Evolutionary conservation across 1,140 invertebrate genomes (phyloP), one percentile per base, ranked within the genome.

Genomic region (Rhynchophorus ferrugineus): DNA sequence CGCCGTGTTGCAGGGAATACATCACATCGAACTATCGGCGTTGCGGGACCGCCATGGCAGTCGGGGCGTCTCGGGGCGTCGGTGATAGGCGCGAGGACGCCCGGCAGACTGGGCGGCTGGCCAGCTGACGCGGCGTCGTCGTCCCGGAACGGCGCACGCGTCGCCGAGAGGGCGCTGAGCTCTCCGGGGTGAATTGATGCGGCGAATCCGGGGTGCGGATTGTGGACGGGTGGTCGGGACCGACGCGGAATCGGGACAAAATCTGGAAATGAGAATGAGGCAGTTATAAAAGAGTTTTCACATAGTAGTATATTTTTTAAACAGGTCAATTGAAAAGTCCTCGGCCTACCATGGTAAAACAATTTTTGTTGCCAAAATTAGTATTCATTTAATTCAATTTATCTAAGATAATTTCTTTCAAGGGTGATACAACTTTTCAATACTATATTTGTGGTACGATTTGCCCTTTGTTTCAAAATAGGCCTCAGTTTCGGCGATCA

Each of bases 1-100:
- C 76, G 46, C 75, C 71, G 64, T 78, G 75, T 63, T 72, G 69
- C 45, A 78, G 66, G 24, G 74, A 75, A 70, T 75, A 72, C 74
- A 75, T 76, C 52, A 57, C 66, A 66, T 63, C 46, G 60, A 50
- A 52, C 55, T 59, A 60, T 17, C 14, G 56, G 53, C 58, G 61
- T 61, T 60, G 42, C 51, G 59, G 56, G 63, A 64, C 62, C 67
- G 68, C 69, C 72, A 68, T 68, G 56, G 65, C 68, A 69, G 60
- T 52, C 52, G 58, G 44, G 35, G 43, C 51, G 53, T 51, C 58
- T 57, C 54, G 60, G 57, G 64, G 58, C 50, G 59, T 49, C 57
- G 56, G 60, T 56, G 62, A 69, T 63, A 61, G 11, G 64, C 62
- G 62, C 60, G 57, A 55, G 62, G 59, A 51, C 59, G 57, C 45